Percentiles rank a stretch among this genome's conserved stretches.
Conservation (phyloP, 92 coral and sea anemone genomes). For the Micromussa lordhowensis region DNA sequence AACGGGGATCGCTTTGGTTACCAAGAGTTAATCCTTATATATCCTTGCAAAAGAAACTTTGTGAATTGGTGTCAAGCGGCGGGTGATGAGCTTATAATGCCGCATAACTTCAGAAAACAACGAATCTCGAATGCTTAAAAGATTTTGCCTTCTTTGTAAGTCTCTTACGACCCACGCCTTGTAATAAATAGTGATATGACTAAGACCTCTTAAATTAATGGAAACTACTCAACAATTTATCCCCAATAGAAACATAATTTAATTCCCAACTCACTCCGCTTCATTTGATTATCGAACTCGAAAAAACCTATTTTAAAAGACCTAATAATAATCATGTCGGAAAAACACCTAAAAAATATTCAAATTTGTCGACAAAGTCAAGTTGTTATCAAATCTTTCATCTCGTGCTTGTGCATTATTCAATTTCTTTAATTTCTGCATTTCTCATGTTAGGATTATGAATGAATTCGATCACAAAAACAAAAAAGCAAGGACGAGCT, state of each 20-base stretch:
- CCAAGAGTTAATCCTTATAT: no score
- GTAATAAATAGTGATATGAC: no score
- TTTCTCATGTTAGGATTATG: neutral
- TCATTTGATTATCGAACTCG: neutral
- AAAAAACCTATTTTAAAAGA: neutral
- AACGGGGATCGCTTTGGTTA: no score
- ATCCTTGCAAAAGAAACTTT: no score
- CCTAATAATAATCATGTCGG: neutral
- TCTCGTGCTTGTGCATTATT: neutral
- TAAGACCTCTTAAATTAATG: neutral
- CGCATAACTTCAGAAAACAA: no score
- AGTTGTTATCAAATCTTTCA: slow-evolving; percentile 6
- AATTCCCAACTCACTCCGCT: neutral
- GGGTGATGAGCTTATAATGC: no score
- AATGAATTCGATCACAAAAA: neutral
- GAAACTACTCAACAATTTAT: neutral
- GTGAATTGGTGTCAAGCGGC: no score
- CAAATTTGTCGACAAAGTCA: neutral
- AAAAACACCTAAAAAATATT: neutral
- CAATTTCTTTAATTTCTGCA: neutral
- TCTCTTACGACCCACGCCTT: no score
- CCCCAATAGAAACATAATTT: neutral
- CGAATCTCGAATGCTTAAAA: no score
- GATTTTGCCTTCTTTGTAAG: no score
- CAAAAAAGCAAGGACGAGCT: neutral